These are phyloP conservation scores for Forpus xanthops DNA, from an alignment of 2,797 vertebrate genomes.

Conservation along the genomic window DNA sequence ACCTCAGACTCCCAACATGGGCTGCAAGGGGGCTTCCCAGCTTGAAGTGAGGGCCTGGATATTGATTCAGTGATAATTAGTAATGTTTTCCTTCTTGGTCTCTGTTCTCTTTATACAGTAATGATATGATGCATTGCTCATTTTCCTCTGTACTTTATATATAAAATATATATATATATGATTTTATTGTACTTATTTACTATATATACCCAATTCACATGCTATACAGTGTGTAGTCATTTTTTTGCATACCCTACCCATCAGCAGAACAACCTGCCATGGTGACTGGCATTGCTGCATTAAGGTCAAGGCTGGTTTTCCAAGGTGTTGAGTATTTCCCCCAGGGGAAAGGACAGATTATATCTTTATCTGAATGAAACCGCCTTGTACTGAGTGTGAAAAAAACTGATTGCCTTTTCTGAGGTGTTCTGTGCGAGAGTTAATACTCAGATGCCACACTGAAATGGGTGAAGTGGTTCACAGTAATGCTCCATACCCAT, in stretches of 20 bases:
- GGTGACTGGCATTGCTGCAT: accelerated
- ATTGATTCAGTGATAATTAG: neutral
- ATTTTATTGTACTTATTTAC: neutral
- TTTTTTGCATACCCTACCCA: neutral
- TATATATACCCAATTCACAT: neutral
- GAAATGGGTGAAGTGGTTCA: neutral
- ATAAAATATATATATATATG: neutral
- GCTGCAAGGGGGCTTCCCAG: neutral
- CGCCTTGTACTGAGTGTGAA: accelerated
- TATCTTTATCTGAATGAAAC: neutral
- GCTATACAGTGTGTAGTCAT: neutral
- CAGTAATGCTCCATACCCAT: neutral
- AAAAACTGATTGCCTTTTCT: neutral
- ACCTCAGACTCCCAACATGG: neutral
- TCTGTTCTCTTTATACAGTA: neutral
- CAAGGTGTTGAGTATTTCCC: neutral
- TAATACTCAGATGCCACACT: neutral
- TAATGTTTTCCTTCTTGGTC: neutral
- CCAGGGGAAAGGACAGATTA: neutral
- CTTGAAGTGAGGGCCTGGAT: neutral
- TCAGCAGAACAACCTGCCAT: neutral
- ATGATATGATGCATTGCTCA: neutral
- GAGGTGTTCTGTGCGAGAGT: neutral
- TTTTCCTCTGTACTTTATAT: neutral
- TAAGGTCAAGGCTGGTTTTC: neutral